These are phyloP conservation scores for Autographa gamma DNA, from an alignment of 2,888 invertebrate species.

Conservation along the genomic window DNA sequence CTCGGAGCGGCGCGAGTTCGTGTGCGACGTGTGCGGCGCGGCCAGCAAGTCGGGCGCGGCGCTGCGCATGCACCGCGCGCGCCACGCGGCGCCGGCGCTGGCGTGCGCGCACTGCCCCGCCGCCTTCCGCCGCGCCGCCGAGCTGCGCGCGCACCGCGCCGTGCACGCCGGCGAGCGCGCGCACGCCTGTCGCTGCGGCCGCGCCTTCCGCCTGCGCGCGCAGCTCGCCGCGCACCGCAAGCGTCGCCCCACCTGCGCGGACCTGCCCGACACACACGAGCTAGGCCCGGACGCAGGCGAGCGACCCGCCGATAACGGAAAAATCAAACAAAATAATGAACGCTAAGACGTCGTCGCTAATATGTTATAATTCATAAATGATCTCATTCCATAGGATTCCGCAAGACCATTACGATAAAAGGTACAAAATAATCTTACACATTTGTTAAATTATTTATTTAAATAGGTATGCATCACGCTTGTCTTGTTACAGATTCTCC, in stretches of 20 bases:
- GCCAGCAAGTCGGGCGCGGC: conserved; percentile 87
- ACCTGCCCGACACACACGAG: too few relatives aligned
- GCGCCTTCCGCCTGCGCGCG: conserved; percentile 82
- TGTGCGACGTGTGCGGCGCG: conserved; percentile 88
- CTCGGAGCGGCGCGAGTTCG: conserved; percentile 77
- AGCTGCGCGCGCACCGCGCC: conserved; percentile 86
- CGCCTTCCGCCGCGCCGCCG: conserved; percentile 85
- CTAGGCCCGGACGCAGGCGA: too few relatives aligned
- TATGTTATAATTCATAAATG: background rate
- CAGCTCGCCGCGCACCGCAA: conserved; percentile 66
- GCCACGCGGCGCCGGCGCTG: conserved; percentile 75
- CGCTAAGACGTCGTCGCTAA: too few relatives aligned
- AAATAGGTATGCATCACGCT: conserved; percentile 16
- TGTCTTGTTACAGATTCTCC: conserved; percentile 70
- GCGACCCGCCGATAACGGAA: too few relatives aligned
- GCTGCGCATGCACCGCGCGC: conserved; percentile 82
- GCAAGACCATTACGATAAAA: background rate
- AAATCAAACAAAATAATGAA: too few relatives aligned
- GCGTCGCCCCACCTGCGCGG: conserved; percentile 32
- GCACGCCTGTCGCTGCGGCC: conserved; percentile 86
- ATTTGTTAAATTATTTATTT: background rate
- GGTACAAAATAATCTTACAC: background rate
- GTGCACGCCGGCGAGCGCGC: conserved; percentile 89
- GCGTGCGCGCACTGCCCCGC: conserved; percentile 87
- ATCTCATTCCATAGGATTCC: background rate